phyloP scores from a whole-genome alignment of 2,888 invertebrate genomes.

The Hofmannophila pseudospretella region DNA sequence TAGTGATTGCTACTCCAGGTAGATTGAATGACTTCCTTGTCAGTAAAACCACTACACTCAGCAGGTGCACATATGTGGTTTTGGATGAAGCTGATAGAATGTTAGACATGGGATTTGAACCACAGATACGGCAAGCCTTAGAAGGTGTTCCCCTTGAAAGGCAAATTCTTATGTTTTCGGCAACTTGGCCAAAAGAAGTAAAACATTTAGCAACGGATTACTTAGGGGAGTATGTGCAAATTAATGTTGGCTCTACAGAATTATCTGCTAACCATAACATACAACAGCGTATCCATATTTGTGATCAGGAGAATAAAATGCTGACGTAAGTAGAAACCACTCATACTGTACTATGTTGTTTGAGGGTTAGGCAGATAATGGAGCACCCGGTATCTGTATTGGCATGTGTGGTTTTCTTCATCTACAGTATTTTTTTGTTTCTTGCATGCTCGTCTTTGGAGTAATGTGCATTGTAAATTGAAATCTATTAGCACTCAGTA shows the following conservation, averaged over 20 bases:
- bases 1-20: conserved; percentile 93
- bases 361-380: too few species aligned
- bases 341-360: neutral
- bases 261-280: conserved; percentile 94
- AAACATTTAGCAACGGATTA: conserved; percentile 93
- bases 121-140: conserved; percentile 94
- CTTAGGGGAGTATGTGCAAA: conserved; percentile 90
- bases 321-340: conserved; percentile 34
- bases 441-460: too few species aligned
- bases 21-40: conserved; percentile 90
- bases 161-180: conserved; percentile 98
- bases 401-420: too few species aligned
- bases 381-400: too few species aligned
- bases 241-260: conserved; percentile 94
- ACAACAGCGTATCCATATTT: conserved; percentile 88
- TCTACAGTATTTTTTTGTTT: too few species aligned
- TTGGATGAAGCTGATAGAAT: conserved; percentile 95
- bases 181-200: conserved; percentile 98
- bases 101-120: conserved; percentile 99
- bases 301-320: conserved; percentile 89
- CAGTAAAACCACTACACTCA: conserved; percentile 82
- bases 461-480: too few species aligned
- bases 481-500: too few species aligned
- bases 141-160: conserved; percentile 94
- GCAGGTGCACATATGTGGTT: conserved; percentile 88